Percentiles rank a stretch among this genome's conserved stretches.
Conservation (phyloP, 2,888 invertebrate genomes). For the Nysson spinosus region DNA sequence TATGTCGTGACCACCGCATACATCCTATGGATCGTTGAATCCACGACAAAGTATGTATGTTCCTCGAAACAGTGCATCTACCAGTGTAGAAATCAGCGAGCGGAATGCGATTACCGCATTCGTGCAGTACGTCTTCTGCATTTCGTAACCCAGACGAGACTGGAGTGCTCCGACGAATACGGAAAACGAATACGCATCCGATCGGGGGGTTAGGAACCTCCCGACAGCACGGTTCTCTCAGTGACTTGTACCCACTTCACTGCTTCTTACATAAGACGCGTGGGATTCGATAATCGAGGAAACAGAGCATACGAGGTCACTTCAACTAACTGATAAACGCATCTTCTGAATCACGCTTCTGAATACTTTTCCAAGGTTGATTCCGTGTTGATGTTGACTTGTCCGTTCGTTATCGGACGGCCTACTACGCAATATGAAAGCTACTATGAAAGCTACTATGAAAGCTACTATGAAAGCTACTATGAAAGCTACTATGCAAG, state of each 20-base stretch:
- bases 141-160: conserved; percentile 61
- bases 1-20: conserved; percentile 25
- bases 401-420: no score
- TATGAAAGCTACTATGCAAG: no score
- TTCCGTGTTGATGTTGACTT: no score
- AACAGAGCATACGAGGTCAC: neutral
- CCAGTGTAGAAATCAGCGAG: conserved; percentile 46
- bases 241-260: conserved; percentile 33
- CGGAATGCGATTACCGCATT: conserved; percentile 61
- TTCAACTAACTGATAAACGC: neutral
- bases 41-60: conserved; percentile 27
- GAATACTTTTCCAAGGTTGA: neutral
- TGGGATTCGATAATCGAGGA: conserved; percentile 30
- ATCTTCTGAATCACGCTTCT: neutral
- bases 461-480: no score
- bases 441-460: no score
- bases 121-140: conserved; percentile 54
- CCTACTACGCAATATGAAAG: no score
- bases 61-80: conserved; percentile 40
- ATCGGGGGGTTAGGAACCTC: conserved; percentile 42
- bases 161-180: conserved; percentile 57
- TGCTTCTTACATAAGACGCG: conserved; percentile 49
- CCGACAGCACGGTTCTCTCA: conserved; percentile 33
- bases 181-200: conserved; percentile 51
- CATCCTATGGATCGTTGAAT: conserved; percentile 19